Evolutionary conservation across 2,888 invertebrate genomes (phyloP).

Genomic region (Pandemis cinnamomeana): DNA sequence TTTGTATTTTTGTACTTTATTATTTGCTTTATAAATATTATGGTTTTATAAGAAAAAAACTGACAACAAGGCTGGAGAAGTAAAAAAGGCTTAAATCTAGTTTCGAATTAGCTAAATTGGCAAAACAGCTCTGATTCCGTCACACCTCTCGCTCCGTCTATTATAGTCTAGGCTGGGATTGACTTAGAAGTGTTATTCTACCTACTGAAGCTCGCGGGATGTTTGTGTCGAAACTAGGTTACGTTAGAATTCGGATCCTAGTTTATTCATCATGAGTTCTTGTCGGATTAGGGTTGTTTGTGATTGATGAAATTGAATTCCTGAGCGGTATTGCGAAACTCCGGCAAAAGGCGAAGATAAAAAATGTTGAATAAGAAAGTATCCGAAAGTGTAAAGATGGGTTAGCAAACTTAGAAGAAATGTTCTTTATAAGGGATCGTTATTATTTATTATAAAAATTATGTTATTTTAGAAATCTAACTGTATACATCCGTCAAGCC

Average conservation of each 20-base stretch:
- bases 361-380: not conserved
- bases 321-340: not conserved
- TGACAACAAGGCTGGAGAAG: no score
- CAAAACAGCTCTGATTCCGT: slow-evolving; percentile 33
- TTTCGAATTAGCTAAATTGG: not conserved
- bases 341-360: not conserved
- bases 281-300: slow-evolving; percentile 13
- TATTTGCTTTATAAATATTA: no score
- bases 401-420: not conserved
- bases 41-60: no score
- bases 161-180: slow-evolving; percentile 22
- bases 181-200: slow-evolving; percentile 4
- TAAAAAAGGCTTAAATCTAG: not conserved
- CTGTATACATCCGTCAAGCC: no score
- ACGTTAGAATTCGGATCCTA: not conserved
- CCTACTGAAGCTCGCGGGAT: not conserved
- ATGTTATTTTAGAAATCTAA: no score
- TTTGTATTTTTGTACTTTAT: no score
- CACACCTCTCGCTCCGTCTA: slow-evolving; percentile 27
- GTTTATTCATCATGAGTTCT: slow-evolving; percentile 8
- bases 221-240: slow-evolving; percentile 7
- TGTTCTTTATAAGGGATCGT: not conserved
- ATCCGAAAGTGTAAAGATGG: not conserved
- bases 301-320: slow-evolving; percentile 10
- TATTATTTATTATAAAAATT: no score